These are phyloP conservation scores for Drosophila histrio DNA, from an alignment of 2,888 invertebrate species.

Conservation along the genomic window DNA sequence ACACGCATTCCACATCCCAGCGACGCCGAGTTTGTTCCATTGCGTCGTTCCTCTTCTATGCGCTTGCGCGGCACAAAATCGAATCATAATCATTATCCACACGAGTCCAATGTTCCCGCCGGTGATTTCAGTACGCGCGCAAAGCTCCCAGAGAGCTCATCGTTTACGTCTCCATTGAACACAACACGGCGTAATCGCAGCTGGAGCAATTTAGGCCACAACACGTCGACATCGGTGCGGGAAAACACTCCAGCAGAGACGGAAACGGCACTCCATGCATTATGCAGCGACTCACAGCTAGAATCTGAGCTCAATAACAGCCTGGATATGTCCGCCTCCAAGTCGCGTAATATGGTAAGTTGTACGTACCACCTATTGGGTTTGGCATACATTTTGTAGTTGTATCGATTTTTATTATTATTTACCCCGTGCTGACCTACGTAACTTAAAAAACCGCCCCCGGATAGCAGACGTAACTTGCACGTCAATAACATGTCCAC, in stretches of 20 bases:
- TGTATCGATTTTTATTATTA: constrained; percentile 44
- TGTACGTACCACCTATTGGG: neutral
- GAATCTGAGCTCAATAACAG: constrained; percentile 24
- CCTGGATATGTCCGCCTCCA: constrained; percentile 47
- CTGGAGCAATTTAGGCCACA: constrained; percentile 66
- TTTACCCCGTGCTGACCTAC: constrained; percentile 56
- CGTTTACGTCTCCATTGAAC: constrained; percentile 5
- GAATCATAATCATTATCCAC: neutral
- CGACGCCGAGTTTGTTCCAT: constrained; percentile 73
- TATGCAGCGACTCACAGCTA: constrained; percentile 54
- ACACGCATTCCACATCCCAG: constrained; percentile 72
- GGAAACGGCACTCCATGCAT: constrained; percentile 34
- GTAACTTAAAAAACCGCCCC: constrained; percentile 44
- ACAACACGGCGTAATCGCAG: constrained; percentile 64
- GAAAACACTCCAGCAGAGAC: constrained; percentile 31
- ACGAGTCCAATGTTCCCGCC: constrained; percentile 36
- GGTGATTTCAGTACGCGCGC: constrained; percentile 68
- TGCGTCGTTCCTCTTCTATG: constrained; percentile 88
- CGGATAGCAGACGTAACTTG: constrained; percentile 15
- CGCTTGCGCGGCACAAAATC: constrained; percentile 87
- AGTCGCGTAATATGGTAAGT: constrained; percentile 71
- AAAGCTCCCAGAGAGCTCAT: constrained; percentile 60
- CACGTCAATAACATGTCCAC: constrained; percentile 22
- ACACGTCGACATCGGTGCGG: constrained; percentile 53
- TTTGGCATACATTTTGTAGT: constrained; percentile 47